Evolutionary conservation across 2,797 vertebrate species (phyloP).

Genomic region (Chromis chromis): DNA sequence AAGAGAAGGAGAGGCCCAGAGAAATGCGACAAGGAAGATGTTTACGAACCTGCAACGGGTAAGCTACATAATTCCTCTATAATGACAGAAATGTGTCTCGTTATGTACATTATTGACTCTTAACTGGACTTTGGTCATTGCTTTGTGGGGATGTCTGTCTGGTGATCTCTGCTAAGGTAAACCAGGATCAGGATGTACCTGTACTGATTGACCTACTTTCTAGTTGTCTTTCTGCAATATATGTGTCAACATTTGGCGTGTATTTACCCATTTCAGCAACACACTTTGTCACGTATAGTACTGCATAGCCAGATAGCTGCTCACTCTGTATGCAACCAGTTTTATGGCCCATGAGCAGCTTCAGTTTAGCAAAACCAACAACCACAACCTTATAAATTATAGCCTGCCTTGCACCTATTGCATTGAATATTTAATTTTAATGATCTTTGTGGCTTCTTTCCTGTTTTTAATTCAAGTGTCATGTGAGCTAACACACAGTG

Average conservation of each 20-base stretch:
- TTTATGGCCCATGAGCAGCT: neutral
- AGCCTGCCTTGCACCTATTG: neutral
- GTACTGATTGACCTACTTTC: no score
- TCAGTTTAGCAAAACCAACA: slow-evolving; percentile 13
- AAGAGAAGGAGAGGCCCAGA: slow-evolving; percentile 80
- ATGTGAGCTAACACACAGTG: slow-evolving; percentile 2
- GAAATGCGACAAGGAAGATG: slow-evolving; percentile 76
- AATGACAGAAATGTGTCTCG: neutral
- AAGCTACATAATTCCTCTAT: neutral
- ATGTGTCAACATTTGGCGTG: neutral
- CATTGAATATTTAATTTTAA: neutral
- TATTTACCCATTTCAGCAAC: neutral
- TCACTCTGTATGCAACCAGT: neutral
- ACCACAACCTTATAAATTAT: neutral
- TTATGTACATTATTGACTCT: neutral
- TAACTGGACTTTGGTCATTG: slow-evolving; percentile 58
- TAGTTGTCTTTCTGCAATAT: neutral
- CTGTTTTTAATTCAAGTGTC: no score
- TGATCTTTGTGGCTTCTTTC: neutral
- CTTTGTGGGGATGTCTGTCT: neutral
- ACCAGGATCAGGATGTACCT: no score
- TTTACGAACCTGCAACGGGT: slow-evolving; percentile 95
- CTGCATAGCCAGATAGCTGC: neutral
- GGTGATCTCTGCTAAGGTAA: neutral
- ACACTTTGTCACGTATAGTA: neutral